Conservation (phyloP, 2,888 invertebrate genomes). For the Coecobrya sp. region DNA sequence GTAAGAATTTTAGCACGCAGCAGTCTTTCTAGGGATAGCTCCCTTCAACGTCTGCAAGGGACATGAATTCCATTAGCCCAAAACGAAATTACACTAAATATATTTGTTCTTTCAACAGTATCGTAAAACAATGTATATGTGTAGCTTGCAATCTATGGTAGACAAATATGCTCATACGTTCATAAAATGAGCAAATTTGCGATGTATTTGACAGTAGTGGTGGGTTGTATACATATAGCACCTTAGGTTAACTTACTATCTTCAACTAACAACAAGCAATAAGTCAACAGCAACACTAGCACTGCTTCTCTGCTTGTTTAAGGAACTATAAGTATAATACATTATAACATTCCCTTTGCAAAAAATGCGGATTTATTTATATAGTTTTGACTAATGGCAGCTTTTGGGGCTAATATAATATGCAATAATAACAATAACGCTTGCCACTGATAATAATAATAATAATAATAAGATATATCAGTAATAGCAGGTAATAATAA, state of each 20-base stretch:
- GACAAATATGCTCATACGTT: neutral
- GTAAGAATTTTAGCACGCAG: neutral
- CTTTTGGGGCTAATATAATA: constrained; percentile 37
- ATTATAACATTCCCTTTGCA: neutral
- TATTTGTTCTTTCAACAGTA: constrained; percentile 28
- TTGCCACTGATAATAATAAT: neutral
- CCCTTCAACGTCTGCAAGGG: constrained; percentile 27
- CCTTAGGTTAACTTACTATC: neutral
- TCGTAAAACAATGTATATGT: neutral
- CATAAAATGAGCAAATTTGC: neutral
- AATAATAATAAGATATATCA: neutral
- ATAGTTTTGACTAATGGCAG: neutral
- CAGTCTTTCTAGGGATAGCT: neutral
- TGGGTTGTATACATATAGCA: neutral
- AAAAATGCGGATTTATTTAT: neutral
- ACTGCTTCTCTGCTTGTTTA: constrained; percentile 39
- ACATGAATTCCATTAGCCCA: constrained; percentile 74
- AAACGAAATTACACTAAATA: constrained; percentile 67
- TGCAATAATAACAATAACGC: constrained; percentile 2
- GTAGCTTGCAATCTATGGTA: too few relatives aligned
- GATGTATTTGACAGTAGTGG: neutral
- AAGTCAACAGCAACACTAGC: neutral
- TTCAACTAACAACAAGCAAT: neutral
- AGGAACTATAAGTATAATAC: neutral
- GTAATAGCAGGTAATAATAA: constrained; percentile 21